These are phyloP conservation scores for Cherax destructor DNA, from an alignment of 1,140 invertebrate species.

Conservation along the genomic window DNA sequence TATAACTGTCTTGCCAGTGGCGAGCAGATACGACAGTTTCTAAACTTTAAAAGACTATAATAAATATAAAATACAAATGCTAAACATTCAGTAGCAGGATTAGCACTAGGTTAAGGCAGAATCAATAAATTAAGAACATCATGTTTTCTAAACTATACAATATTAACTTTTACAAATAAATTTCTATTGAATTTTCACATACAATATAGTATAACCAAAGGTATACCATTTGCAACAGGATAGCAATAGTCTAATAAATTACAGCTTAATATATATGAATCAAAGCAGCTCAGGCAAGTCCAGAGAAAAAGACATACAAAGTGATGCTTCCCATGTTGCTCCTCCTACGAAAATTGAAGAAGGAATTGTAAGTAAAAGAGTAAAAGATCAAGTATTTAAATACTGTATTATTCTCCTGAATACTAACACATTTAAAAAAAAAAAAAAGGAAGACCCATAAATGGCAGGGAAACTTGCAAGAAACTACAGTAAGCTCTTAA, in stretches of 20 bases:
- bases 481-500: no score
- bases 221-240: background rate
- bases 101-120: no score
- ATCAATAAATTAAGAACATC: no score
- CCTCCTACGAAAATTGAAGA: slow-evolving; percentile 55
- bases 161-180: no score
- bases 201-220: no score
- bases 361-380: slow-evolving; percentile 15
- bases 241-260: slow-evolving; percentile 3
- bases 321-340: slow-evolving; percentile 70
- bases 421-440: background rate
- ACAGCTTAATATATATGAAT: background rate
- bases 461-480: background rate
- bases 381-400: background rate
- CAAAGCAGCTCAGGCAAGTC: background rate
- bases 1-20: no score
- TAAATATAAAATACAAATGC: no score
- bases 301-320: slow-evolving; percentile 58
- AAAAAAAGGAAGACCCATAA: background rate
- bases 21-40: no score
- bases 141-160: no score
- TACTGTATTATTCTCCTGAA: background rate
- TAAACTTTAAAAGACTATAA: no score
- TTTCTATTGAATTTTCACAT: no score
- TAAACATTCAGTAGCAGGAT: no score